Conservation (phyloP, 2,888 invertebrate species). For the Parasteatoda lunata region DNA sequence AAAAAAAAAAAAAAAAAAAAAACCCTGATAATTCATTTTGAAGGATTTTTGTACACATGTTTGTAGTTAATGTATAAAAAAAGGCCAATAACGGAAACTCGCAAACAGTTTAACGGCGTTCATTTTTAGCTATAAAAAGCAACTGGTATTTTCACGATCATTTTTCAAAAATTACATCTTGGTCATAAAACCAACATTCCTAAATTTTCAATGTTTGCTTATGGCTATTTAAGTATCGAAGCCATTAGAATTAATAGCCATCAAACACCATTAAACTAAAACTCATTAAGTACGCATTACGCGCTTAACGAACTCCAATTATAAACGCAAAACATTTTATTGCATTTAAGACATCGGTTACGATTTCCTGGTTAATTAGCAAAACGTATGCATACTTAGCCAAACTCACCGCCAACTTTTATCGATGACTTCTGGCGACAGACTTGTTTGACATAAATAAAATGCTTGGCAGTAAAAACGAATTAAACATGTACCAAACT, state of each 20-base stretch:
- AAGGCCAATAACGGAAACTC: too few relatives aligned
- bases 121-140: too few relatives aligned
- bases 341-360: constrained; percentile 52
- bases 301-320: constrained; percentile 34
- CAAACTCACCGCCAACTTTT: not conserved
- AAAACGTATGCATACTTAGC: constrained; percentile 29
- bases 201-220: too few relatives aligned
- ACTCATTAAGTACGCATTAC: constrained; percentile 49
- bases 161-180: too few relatives aligned
- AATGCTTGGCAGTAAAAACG: constrained; percentile 48
- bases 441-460: constrained; percentile 20
- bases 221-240: not conserved
- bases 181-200: too few relatives aligned
- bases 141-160: too few relatives aligned
- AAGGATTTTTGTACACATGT: too few relatives aligned
- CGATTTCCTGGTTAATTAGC: constrained; percentile 47
- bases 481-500: constrained; percentile 43
- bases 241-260: constrained; percentile 41
- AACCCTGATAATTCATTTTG: too few relatives aligned
- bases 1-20: too few relatives aligned
- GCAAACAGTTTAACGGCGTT: too few relatives aligned
- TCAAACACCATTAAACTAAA: constrained; percentile 61
- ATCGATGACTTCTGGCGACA: constrained; percentile 1
- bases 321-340: constrained; percentile 44
- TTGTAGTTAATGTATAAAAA: too few relatives aligned